Conservation (phyloP, 2,888 invertebrate genomes). For the Drosophila testacea region DNA sequence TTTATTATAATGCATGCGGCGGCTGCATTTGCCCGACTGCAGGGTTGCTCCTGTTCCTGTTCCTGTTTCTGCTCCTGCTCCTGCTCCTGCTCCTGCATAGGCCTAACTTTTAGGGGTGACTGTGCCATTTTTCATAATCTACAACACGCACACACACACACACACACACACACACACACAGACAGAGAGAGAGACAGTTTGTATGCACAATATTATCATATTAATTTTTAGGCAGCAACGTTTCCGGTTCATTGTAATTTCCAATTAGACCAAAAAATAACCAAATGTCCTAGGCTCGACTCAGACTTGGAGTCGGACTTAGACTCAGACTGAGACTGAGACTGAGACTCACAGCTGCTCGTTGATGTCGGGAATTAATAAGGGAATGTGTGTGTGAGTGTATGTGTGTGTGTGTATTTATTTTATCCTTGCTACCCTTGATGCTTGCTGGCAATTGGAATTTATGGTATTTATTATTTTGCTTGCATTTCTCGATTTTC, state of each 20-base stretch:
- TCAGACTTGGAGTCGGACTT: constrained; percentile 4
- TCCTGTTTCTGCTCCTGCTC: background rate
- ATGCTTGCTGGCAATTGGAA: constrained; percentile 63
- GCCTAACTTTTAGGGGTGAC: constrained; percentile 60
- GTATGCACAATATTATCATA: constrained; percentile 49
- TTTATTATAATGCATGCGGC: constrained; percentile 52
- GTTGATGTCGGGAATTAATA: constrained; percentile 48
- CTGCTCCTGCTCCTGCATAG: constrained; percentile 6
- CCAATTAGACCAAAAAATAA: constrained; percentile 64
- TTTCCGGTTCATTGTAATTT: constrained; percentile 71
- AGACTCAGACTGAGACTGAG: background rate
- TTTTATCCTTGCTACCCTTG: constrained; percentile 34
- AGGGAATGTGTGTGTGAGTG: constrained; percentile 50
- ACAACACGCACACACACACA: constrained; percentile 19
- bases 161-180: constrained; percentile 16
- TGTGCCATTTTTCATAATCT: constrained; percentile 66
- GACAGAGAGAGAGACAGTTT: background rate
- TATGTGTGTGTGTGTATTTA: constrained; percentile 8
- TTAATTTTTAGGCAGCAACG: constrained; percentile 52
- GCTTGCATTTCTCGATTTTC: constrained; percentile 52
- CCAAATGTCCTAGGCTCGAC: constrained; percentile 14
- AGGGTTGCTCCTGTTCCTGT: constrained; percentile 29
- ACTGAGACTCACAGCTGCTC: constrained; percentile 32
- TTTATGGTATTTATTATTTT: constrained; percentile 65
- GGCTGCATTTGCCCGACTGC: constrained; percentile 38